Evolutionary conservation across 2,888 invertebrate genomes (phyloP).

Genomic region (Sthenelais limicola): DNA sequence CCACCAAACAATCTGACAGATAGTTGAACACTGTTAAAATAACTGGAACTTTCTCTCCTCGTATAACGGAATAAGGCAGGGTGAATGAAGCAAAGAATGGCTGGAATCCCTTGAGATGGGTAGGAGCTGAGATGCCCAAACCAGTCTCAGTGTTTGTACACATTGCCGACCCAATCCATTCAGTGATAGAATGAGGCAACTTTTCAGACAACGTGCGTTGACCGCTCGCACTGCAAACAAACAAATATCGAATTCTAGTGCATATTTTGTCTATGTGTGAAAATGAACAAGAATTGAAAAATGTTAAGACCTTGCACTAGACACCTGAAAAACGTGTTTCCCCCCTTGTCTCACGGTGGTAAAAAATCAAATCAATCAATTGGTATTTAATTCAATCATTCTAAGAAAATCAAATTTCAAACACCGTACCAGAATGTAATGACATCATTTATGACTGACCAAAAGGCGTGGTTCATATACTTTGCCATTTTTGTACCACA

Average conservation of each 20-base stretch:
- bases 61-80: conserved; percentile 79
- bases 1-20: conserved; percentile 80
- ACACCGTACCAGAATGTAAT: too few relatives aligned
- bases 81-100: conserved; percentile 84
- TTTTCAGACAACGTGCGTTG: neutral
- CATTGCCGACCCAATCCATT: conserved; percentile 77
- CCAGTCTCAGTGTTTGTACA: conserved; percentile 75
- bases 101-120: conserved; percentile 77
- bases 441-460: too few relatives aligned
- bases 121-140: conserved; percentile 74
- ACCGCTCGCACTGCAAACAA: conserved; percentile 3
- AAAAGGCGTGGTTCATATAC: too few relatives aligned
- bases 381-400: too few relatives aligned
- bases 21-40: conserved; percentile 83
- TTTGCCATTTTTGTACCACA: too few relatives aligned
- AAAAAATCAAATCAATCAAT: too few relatives aligned
- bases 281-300: too few relatives aligned
- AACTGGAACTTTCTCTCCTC: conserved; percentile 79
- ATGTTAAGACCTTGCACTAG: too few relatives aligned
- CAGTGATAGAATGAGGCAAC: conserved; percentile 78
- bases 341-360: too few relatives aligned
- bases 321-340: conserved; percentile 21
- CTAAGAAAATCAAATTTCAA: too few relatives aligned
- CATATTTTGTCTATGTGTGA: too few relatives aligned
- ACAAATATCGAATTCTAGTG: too few relatives aligned